phyloP scores from a whole-genome alignment of 2,113 vertebrate species.

The Calyptommatus sinebrachiatus region DNA sequence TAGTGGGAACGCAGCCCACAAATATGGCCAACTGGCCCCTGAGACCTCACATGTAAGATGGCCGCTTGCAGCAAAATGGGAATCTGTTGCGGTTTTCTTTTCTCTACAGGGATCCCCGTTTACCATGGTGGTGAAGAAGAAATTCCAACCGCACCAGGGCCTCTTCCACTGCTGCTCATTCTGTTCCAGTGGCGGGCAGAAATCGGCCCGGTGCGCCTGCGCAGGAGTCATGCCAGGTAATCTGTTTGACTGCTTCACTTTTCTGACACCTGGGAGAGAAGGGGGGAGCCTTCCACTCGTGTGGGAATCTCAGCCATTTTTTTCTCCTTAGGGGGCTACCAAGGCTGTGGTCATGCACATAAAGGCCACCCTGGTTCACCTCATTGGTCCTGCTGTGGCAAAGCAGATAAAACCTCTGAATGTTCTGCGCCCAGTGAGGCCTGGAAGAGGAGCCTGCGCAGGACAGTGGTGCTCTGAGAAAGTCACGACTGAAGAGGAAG shows the following conservation, averaged over 20 bases:
- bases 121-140: conserved; percentile 75
- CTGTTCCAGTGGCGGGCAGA: conserved; percentile 90
- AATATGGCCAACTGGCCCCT: no score
- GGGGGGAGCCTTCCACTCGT: no score
- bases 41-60: no score
- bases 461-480: conserved; percentile 83
- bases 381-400: conserved; percentile 94
- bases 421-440: conserved; percentile 59
- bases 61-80: no score
- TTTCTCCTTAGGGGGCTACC: conserved; percentile 83
- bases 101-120: conserved; percentile 85
- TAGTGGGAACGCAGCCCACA: no score
- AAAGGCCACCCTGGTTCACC: conserved; percentile 87
- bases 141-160: conserved; percentile 74
- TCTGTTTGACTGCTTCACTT: no score
- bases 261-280: no score
- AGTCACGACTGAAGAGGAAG: neutral
- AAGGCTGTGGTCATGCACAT: conserved; percentile 91
- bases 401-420: conserved; percentile 77
- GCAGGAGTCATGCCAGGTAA: conserved; percentile 91
- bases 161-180: conserved; percentile 92
- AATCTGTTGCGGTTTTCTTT: neutral
- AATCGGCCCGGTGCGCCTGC: conserved; percentile 85
- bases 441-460: conserved; percentile 68
- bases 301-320: neutral